A percentile compares a stretch with the other conserved stretches of the same genome.
phyloP scores from a whole-genome alignment of 2,888 invertebrate species.

The Arrhopalites spinosus region DNA sequence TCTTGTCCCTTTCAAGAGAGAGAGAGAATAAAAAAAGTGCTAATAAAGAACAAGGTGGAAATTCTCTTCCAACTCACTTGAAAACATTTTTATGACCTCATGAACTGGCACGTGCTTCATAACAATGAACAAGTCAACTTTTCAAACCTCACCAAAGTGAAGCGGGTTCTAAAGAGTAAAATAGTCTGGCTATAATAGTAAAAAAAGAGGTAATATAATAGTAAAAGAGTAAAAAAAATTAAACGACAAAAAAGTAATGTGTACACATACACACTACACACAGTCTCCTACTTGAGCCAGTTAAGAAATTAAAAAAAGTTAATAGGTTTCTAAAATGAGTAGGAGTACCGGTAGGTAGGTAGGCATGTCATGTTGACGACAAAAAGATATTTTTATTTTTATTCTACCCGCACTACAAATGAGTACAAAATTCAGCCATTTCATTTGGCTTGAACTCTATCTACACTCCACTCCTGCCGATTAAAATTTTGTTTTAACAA shows the following conservation, averaged over 20 bases:
- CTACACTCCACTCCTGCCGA: neutral
- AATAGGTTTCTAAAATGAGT: too few species aligned
- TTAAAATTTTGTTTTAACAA: neutral
- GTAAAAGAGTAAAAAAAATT: too few species aligned
- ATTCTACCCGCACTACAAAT: conserved; percentile 5
- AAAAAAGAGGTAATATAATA: too few species aligned
- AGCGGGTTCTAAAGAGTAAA: too few species aligned
- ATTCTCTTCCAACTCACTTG: too few species aligned
- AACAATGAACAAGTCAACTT: neutral
- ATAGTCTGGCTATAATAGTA: too few species aligned
- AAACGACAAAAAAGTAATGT: too few species aligned
- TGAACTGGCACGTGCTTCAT: conserved; percentile 10
- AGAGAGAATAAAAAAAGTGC: neutral
- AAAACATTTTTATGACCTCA: neutral
- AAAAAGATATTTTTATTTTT: neutral
- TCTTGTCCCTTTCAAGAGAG: too few species aligned
- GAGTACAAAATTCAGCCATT: neutral
- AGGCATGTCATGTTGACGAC: neutral
- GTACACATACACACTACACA: too few species aligned
- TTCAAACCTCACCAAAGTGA: too few species aligned
- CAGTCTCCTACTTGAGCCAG: too few species aligned
- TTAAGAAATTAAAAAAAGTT: too few species aligned
- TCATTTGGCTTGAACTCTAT: neutral
- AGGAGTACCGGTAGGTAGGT: neutral
- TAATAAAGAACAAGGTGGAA: neutral